Base-by-base conservation (phyloP, 2,888 invertebrate species). In the Coelinius sp. region DNA sequence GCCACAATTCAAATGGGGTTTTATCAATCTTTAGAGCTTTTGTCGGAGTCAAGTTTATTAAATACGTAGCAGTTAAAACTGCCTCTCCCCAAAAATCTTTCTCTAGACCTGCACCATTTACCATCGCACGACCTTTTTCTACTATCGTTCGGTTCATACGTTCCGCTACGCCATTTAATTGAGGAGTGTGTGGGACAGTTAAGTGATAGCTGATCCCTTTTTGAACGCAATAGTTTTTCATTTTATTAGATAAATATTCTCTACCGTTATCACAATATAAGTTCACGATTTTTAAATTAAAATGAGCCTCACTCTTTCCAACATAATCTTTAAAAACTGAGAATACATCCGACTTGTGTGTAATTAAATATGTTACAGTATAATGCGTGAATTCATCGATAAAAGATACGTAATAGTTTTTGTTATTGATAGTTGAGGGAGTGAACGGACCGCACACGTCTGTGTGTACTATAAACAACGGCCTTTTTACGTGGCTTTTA, bases 21-120 rank as follows among this genome's bases (percentile, higher is more conserved):
- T 84, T 82, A 65, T 70, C 70, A 52, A 68, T 1, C 68, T 78
- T 81, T 25, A 86, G 66, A 27, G 83, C 82, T 80, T 77, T 82
- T 59, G 82, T 86, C 44, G 85, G 85, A n/a, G 77, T 77, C 66
- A 80, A 71, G 78, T 88, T 88, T 38, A 86, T 81, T 67, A 88
- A 78, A 78, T 84, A 83, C 24, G 81, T 80, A 52, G 85, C 84
- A 67, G 85, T 85, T 63, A 83, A 76, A 8, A 86, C 80, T 53
- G 77, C 71, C 59, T 77, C 74, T 14, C 72, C 70, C 70, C 71
- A 79, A 49, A 76, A 76, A 3, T 31, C 31, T 31, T 31, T 31
- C 3, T 7, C 7, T 7, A 31, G 3, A 31, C 7, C 31, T 31
- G 31, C 31, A 31, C 31, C 31, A 7, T 31, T 31, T 31, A 72